These are phyloP conservation scores for Torymus aiolomorphi DNA, from an alignment of 2,888 invertebrate genomes.

Conservation along the genomic window DNA sequence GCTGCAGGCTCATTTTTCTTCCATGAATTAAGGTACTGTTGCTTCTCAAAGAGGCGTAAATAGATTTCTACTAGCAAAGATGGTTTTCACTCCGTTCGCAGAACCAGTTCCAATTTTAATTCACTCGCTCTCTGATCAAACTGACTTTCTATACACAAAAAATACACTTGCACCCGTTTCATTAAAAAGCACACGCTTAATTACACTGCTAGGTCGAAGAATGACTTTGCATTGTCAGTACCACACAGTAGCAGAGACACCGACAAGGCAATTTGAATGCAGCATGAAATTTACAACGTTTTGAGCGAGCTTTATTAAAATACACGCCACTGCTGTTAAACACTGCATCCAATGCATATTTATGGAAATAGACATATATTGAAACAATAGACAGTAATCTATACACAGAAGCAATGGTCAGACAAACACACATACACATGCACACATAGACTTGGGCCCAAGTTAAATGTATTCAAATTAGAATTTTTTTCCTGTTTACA, in stretches of 20 bases:
- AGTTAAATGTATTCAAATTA: not conserved
- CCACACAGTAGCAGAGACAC: conserved; percentile 4
- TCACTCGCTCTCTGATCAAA: not conserved
- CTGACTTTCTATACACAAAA: conserved; percentile 2
- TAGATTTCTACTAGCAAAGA: conserved; percentile 39
- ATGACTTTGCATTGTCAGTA: conserved; percentile 52
- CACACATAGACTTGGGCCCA: not conserved
- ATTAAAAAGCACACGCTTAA: conserved; percentile 13
- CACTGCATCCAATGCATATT: conserved; percentile 42
- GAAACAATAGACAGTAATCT: conserved; percentile 46
- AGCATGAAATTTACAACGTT: conserved; percentile 38
- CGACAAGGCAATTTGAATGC: conserved; percentile 36
- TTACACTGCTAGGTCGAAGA: conserved; percentile 33
- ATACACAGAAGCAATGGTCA: conserved; percentile 32
- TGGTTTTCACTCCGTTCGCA: conserved; percentile 22
- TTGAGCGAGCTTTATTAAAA: conserved; percentile 39
- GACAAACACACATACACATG: conserved; percentile 3
- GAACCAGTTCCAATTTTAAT: not conserved
- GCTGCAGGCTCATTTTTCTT: conserved; percentile 69
- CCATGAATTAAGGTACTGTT: conserved; percentile 67
- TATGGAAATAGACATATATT: conserved; percentile 49
- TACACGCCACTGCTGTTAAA: conserved; percentile 39
- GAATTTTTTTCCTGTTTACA: conserved; percentile 15
- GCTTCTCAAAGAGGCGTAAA: conserved; percentile 39
- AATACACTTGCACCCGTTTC: conserved; percentile 40